These are phyloP conservation scores for Antechinus stuartii DNA, from an alignment of 2,113 vertebrate genomes.

Conservation along the genomic window DNA sequence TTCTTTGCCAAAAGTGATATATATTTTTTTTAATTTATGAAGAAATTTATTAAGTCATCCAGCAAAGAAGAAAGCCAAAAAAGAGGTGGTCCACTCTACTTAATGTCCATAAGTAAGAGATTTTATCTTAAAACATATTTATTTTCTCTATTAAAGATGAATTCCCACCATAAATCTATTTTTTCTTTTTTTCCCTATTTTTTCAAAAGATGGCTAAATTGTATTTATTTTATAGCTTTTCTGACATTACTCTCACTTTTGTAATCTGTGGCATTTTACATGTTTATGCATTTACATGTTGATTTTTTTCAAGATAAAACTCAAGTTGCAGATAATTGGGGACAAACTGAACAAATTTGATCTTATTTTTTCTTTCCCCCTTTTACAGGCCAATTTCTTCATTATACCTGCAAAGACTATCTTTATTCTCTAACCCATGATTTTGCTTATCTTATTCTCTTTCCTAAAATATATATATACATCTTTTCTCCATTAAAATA, in stretches of 20 bases:
- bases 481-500: not conserved
- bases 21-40: not conserved
- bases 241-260: not conserved
- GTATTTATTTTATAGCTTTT: not conserved
- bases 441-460: not conserved
- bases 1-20: slow-evolving; percentile 16
- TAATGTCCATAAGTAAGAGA: not conserved
- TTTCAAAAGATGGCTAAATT: not conserved
- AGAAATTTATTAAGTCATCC: too few relatives aligned
- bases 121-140: slow-evolving; percentile 1
- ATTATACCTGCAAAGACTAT: not conserved
- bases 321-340: not conserved
- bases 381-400: not conserved
- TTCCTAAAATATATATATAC: not conserved
- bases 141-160: not conserved
- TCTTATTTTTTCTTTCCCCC: not conserved
- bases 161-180: not conserved
- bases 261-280: not conserved
- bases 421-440: not conserved
- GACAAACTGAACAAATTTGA: not conserved
- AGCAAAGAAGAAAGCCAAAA: too few relatives aligned
- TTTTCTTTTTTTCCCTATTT: not conserved
- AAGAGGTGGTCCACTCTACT: too few relatives aligned
- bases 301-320: not conserved
- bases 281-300: not conserved